Evolutionary conservation across 2,797 vertebrate species (phyloP), one percentile per base, ranked within the genome.

Genomic region (Philypnodon macrostomus): DNA sequence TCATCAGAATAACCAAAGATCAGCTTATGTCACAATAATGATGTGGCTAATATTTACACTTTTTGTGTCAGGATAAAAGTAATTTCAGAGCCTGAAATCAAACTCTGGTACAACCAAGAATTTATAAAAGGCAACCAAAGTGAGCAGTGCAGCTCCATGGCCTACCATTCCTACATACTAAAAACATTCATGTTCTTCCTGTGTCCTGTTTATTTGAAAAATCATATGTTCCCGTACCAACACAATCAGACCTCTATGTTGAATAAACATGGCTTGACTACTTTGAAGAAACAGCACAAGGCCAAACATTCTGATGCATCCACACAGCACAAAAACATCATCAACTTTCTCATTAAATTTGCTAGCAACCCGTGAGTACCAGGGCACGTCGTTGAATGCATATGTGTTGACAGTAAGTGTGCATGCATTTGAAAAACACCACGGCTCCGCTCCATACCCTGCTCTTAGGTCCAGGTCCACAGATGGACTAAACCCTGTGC

Each of bases 401-500:
- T 70, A 8, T 40, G 53, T 73, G 53, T 46, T 39, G 53, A 47
- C 29, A 29, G 38, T 44, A 10, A 14, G 35, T 53, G 52, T 39
- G 50, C 37, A 10, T 61, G 71, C 47, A 42, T 57, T 52, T 70
- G 70, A 72, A 58, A 58, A 46, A 73, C 49, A 57, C 21, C 32
- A 63, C 35, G 72, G 36, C 55, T 63, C 50, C 73, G 38, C 59
- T 80, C 67, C 71, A 75, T 63, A 45, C 46, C 64, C 31, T 36
- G 50, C 75, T 81, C 56, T n/a, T n/a, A n/a, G n/a, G 21, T 23
- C 52, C 70, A 67, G 67, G 74, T 63, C 75, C 48, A 63, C 72
- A 70, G 80, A 61, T 73, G 63, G 78, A 62, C 80, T 82, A 85
- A 88, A 73, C 75, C 74, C 73, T 70, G 58, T 84, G 79, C 77